These are phyloP conservation scores for Oreortyx pictus DNA, from an alignment of 2,797 vertebrate species.

Conservation along the genomic window DNA sequence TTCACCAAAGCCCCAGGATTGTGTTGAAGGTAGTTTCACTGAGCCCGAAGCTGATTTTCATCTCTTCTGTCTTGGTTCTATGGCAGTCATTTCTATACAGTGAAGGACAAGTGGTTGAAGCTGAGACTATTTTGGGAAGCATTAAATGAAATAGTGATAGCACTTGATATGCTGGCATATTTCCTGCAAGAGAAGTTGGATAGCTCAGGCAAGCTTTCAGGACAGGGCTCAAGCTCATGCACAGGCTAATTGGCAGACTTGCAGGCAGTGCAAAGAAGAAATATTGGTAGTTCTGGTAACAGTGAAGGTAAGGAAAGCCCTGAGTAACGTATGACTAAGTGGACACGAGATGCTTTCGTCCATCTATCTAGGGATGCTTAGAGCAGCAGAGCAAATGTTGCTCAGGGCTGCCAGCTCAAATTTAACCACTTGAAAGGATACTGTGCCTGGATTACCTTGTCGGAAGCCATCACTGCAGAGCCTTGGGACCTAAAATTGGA, in stretches of 20 bases:
- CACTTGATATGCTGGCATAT: neutral
- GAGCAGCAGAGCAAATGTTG: neutral
- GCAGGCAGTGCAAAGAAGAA: neutral
- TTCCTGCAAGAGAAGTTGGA: neutral
- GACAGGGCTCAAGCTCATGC: neutral
- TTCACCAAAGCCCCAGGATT: neutral
- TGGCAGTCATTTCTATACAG: neutral
- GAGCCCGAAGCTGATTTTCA: neutral
- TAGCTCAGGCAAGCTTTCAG: neutral
- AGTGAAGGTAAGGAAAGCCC: neutral
- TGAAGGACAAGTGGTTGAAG: neutral
- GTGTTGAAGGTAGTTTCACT: neutral
- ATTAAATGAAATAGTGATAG: neutral
- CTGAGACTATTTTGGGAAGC: neutral
- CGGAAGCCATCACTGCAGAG: constrained; percentile 2
- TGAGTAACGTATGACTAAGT: neutral
- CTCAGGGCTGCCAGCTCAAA: neutral
- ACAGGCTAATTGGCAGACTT: neutral
- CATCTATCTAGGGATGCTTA: neutral
- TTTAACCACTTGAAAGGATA: neutral
- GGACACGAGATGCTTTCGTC: neutral
- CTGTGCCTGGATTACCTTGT: constrained; percentile 35
- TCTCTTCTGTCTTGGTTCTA: neutral
- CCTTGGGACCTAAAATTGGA: neutral
- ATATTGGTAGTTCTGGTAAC: neutral